Conservation (phyloP, 2,888 invertebrate genomes). For the Pyrocoelia pectoralis region DNA sequence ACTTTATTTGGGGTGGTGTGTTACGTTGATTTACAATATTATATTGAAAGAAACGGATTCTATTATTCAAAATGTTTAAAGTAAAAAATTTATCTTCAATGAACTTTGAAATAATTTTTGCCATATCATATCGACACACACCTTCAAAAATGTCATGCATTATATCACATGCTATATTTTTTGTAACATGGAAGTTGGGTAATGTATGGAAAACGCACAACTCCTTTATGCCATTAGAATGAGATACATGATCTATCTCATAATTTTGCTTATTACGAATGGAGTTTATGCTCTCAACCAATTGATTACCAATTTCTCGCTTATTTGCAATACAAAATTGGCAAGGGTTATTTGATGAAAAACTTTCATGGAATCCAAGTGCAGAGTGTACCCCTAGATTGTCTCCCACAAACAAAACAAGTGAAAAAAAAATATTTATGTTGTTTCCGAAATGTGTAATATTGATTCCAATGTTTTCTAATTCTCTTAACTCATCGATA, state of each 20-base stretch:
- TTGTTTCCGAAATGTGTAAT: not conserved
- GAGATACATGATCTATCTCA: not conserved
- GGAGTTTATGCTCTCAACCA: not conserved
- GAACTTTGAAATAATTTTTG: slow-evolving; percentile 37
- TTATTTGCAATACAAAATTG: slow-evolving; percentile 1
- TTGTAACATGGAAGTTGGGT: slow-evolving; percentile 40
- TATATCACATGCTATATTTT: slow-evolving; percentile 42
- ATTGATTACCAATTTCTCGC: not conserved
- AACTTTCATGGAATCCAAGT: slow-evolving; percentile 2
- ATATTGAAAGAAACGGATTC: slow-evolving; percentile 35
- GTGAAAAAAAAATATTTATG: not conserved
- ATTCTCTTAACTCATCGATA: not conserved
- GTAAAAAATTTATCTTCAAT: slow-evolving; percentile 27
- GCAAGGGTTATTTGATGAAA: slow-evolving; percentile 2
- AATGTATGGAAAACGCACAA: slow-evolving; percentile 15
- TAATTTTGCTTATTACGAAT: slow-evolving; percentile 19
- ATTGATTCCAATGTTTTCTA: not conserved
- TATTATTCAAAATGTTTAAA: slow-evolving; percentile 33
- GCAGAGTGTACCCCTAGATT: not conserved
- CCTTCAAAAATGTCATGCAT: slow-evolving; percentile 44
- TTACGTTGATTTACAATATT: slow-evolving; percentile 27
- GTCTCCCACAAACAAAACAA: not conserved
- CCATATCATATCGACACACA: slow-evolving; percentile 26
- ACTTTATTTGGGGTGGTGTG: slow-evolving; percentile 32
- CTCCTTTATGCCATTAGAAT: slow-evolving; percentile 27